phyloP scores from a whole-genome alignment of 1,140 invertebrate genomes.

The Diuraphis noxia region DNA sequence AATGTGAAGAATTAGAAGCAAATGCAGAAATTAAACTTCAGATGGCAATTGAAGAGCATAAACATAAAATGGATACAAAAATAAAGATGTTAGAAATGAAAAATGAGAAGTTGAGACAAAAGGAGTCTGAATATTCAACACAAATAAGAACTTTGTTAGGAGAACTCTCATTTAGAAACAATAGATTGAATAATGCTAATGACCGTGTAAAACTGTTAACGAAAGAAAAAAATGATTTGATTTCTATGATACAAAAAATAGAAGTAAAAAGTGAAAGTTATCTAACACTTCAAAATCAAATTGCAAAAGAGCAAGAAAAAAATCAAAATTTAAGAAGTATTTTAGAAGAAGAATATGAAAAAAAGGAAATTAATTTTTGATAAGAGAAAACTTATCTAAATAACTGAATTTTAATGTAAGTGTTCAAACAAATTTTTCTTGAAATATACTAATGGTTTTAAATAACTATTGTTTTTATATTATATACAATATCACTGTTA shows the following conservation, averaged over 20 bases:
- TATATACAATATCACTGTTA: no score
- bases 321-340: not conserved
- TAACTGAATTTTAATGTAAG: not conserved
- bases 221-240: constrained; percentile 43
- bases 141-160: constrained; percentile 21
- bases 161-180: not conserved
- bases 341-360: not conserved
- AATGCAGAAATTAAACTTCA: not conserved
- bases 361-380: not conserved
- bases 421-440: not conserved
- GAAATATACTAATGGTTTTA: not conserved
- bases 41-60: not conserved
- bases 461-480: not conserved
- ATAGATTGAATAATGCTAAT: not conserved
- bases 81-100: constrained; percentile 24
- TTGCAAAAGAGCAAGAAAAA: not conserved
- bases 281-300: not conserved
- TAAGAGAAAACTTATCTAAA: not conserved
- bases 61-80: not conserved
- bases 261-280: constrained; percentile 5
- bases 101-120: constrained; percentile 18
- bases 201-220: not conserved
- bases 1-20: not conserved
- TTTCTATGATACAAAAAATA: constrained; percentile 1
- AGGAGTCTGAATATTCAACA: not conserved